A percentile compares a stretch with the other conserved stretches of the same genome.
Conservation (phyloP, 2,888 invertebrate species). For the Platynereis dumerilii region DNA sequence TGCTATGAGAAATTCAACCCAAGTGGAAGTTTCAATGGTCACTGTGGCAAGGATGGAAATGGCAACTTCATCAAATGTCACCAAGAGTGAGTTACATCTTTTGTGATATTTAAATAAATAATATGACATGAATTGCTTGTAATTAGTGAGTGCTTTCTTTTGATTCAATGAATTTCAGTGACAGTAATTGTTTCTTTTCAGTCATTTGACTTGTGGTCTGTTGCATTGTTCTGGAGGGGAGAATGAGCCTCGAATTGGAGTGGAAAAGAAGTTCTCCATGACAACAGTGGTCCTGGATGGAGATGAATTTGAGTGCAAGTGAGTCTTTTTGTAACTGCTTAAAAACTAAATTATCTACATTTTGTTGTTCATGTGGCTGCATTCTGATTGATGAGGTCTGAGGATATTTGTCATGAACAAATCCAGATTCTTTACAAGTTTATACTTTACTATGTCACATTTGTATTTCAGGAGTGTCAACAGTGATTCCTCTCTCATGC, state of each 20-base stretch:
- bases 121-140: too few species aligned
- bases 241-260: constrained; percentile 80
- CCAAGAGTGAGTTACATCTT: constrained; percentile 73
- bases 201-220: constrained; percentile 91
- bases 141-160: too few species aligned
- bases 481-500: constrained; percentile 3
- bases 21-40: constrained; percentile 92
- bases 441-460: too few species aligned
- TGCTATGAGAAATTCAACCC: constrained; percentile 96
- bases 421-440: too few species aligned
- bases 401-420: too few species aligned
- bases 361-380: background rate
- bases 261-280: constrained; percentile 83
- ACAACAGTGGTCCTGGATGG: constrained; percentile 90
- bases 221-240: constrained; percentile 92
- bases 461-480: constrained; percentile 42
- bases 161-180: too few species aligned
- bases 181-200: constrained; percentile 62
- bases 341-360: background rate
- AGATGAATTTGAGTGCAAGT: constrained; percentile 96
- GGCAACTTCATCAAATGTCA: constrained; percentile 78
- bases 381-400: too few species aligned
- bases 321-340: constrained; percentile 52
- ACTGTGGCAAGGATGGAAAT: constrained; percentile 78
- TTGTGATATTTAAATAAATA: background rate